Conservation (phyloP, 1,140 invertebrate genomes). For the Brachionus calyciflorus region DNA sequence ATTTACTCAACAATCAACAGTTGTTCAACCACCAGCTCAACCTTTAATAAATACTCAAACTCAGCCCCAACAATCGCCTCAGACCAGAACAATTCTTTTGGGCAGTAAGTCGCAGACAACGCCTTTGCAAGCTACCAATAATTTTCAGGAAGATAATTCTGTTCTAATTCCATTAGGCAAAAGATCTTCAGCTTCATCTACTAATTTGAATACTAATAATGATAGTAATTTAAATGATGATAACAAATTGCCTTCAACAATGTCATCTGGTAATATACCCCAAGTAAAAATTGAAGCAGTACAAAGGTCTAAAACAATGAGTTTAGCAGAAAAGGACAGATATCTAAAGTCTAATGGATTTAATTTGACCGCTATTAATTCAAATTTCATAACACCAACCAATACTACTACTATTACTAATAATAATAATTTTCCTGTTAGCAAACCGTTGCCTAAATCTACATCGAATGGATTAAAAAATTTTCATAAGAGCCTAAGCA, state of each 20-base stretch:
- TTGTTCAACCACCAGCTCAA: too few species aligned
- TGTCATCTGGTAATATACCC: neutral
- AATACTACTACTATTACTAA: neutral
- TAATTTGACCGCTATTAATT: neutral
- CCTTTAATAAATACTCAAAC: neutral
- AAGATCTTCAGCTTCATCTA: too few species aligned
- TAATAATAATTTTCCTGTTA: neutral
- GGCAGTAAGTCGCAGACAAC: too few species aligned
- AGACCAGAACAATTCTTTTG: neutral
- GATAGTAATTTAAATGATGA: too few species aligned
- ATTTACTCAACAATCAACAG: too few species aligned
- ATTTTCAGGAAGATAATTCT: too few species aligned
- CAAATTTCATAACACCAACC: too few species aligned
- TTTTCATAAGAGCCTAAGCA: constrained; percentile 14
- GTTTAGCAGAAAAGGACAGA: neutral
- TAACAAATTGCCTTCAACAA: neutral
- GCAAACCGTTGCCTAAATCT: neutral
- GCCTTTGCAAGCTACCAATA: too few species aligned
- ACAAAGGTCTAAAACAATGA: constrained; percentile 2
- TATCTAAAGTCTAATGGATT: neutral
- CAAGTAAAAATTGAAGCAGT: neutral
- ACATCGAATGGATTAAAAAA: neutral
- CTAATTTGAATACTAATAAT: neutral
- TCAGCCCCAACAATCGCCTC: neutral
- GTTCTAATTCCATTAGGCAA: too few species aligned